Conservation (phyloP, 2,797 vertebrate species). For the Loriculus beryllinus region DNA sequence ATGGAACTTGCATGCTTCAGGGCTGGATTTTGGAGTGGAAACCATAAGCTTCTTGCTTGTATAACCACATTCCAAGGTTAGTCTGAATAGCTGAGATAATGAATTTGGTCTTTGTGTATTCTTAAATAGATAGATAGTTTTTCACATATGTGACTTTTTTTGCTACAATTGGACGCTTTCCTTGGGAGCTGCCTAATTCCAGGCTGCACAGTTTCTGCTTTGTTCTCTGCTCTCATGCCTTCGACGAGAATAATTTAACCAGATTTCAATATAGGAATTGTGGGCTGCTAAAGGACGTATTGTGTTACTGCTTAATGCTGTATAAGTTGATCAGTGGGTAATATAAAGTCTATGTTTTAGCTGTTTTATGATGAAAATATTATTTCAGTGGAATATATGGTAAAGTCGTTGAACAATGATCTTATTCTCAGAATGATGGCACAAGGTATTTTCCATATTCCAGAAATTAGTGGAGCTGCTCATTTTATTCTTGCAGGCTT, state of each 20-base stretch:
- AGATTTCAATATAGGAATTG: slow-evolving; percentile 46
- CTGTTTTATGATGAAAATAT: slow-evolving; percentile 52
- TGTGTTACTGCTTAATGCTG: slow-evolving; percentile 49
- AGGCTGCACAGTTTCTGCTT: slow-evolving; percentile 62
- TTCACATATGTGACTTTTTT: slow-evolving; percentile 57
- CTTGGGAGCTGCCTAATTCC: slow-evolving; percentile 56
- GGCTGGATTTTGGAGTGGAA: slow-evolving; percentile 66
- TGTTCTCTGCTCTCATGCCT: slow-evolving; percentile 45
- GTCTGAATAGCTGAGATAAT: slow-evolving; percentile 72
- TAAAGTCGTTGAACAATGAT: slow-evolving; percentile 58
- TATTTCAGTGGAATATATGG: slow-evolving; percentile 39
- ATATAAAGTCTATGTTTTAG: slow-evolving; percentile 37
- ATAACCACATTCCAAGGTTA: slow-evolving; percentile 72
- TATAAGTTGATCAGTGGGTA: slow-evolving; percentile 52
- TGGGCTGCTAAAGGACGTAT: slow-evolving; percentile 53
- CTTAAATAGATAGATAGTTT: slow-evolving; percentile 68
- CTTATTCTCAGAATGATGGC: slow-evolving; percentile 41
- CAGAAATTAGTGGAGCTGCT: slow-evolving; percentile 29
- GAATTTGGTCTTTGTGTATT: slow-evolving; percentile 70
- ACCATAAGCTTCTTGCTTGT: slow-evolving; percentile 68
- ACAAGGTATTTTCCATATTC: slow-evolving; percentile 39
- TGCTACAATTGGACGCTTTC: slow-evolving; percentile 58
- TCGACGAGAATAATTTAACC: slow-evolving; percentile 58
- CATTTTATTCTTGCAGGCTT: slow-evolving; percentile 49
- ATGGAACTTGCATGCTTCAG: slow-evolving; percentile 56